Evolutionary conservation across 2,113 vertebrate species (phyloP), one percentile per base, ranked within the genome.

Genomic region (Hippoglossus stenolepis): DNA sequence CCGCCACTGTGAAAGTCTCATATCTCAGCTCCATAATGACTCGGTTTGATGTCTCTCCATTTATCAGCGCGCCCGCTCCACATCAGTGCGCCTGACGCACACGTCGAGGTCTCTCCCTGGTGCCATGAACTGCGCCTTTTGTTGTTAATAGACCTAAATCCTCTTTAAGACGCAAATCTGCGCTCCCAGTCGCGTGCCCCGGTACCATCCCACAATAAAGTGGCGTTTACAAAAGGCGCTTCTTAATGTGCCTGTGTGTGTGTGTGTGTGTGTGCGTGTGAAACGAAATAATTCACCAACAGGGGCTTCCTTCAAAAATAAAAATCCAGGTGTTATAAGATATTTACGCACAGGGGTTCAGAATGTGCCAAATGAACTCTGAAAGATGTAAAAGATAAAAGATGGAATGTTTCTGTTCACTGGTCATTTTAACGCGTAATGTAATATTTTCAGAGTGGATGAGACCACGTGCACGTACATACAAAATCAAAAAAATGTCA

Each of bases 11-110:
- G 85, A 87, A 89, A 80, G 80, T 76, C 86, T 91, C 91, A 76
- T 85, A 89, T 87, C 92, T 92, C 89, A 86, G 90, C 85, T 74
- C 90, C 90, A 81, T 93, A 90, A 92, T 89, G 87, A 89, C 91
- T 89, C 87, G 83, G 83, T 92, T 90, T 91, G 89, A 93, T 90
- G 89, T 90, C 85, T 86, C 88, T 89, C 83, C 90, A 90, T 93
- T 93, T 91, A 89, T 91, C 91, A 91, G 82, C 15, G 75, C 63
- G 75, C 56, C 51, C 73, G 86, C 78, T 79, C 77, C 87, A 80
- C 85, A 83, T 82, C 87, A 60, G 62, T 62, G 85, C 77, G 79
- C 61, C 77, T 85, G 77, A 85, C 85, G 77, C 83, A 73, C 85
- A 69, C 62, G 80, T 59, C 73, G 80, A 68, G 79, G 72, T 87